Evolutionary conservation across 2,888 invertebrate genomes (phyloP), one percentile per base, ranked within the genome.

Genomic region (Drosophila algonquin): DNA sequence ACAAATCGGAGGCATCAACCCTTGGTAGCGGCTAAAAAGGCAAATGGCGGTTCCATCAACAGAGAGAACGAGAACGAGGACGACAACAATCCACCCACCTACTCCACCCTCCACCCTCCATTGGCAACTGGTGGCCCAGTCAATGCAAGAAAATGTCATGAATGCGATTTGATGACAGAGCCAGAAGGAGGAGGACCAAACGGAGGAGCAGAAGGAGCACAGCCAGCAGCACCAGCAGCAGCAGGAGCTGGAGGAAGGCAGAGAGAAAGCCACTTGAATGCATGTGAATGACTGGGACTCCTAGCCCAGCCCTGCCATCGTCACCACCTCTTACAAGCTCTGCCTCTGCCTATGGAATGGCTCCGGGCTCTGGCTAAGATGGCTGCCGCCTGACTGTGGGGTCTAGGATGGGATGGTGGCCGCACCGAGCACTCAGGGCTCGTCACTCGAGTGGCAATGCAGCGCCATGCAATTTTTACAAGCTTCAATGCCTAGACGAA

Each of bases 391-490:
- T 16, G 45, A 2, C 10, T 18, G 9, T n/a, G 32, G 4, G 32
- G 7, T 7, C 32, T 24, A 10, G 1, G n/a, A 10, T 7, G 46
- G 47, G 8, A 0, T 30, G 30, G 46, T 46, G 40, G 24, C 30
- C 32, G 24, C 27, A 53, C 73, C 65, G 64, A 69, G 79, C 60
- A 79, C 82, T 79, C 59, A 50, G 45, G 35, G 30, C 63, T 72
- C 61, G 63, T 73, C 40, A 87, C 83, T 83, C 85, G 78, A 85
- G 72, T 83, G 78, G 78, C 82, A 86, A 78, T 83, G 88, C 83
- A 87, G 83, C 76, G 83, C 86, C 83, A 88, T 82, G 83, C 83
- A 87, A 88, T 87, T 88, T 88, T 87, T 83, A 80, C 86, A 83
- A 85, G 83, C 83, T 83, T 83, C 83, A 83, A 83, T 83, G 87